Percentiles rank a stretch among this genome's conserved stretches.
phyloP scores from a whole-genome alignment of 2,113 vertebrate species.

The Probosciger aterrimus region DNA sequence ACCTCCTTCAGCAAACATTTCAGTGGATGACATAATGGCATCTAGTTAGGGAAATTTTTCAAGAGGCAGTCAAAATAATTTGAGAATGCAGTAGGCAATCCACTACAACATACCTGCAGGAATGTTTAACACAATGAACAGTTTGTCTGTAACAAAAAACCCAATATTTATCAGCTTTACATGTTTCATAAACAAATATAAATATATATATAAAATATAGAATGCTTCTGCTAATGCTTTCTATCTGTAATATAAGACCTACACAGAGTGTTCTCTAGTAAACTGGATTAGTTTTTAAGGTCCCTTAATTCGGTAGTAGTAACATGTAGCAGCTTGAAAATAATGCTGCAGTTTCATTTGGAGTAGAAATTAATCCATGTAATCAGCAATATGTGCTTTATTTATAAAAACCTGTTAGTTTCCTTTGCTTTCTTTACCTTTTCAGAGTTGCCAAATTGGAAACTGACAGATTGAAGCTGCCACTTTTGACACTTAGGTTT shows the following conservation, averaged over 20 bases:
- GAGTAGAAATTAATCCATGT: background rate
- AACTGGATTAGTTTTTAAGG: constrained; percentile 2
- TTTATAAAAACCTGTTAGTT: background rate
- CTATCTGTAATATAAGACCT: background rate
- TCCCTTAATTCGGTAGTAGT: background rate
- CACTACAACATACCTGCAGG: background rate
- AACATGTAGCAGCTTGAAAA: background rate
- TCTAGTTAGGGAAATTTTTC: background rate
- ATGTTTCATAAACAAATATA: background rate
- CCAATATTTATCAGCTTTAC: background rate
- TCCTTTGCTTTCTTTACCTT: background rate
- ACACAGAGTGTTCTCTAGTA: background rate
- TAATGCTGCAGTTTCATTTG: background rate
- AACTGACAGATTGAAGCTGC: background rate
- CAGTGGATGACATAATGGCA: background rate
- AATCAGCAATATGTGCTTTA: background rate
- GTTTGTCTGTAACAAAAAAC: constrained; percentile 4
- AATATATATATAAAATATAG: background rate
- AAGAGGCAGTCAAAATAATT: background rate
- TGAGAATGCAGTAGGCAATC: background rate
- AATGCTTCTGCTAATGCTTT: background rate
- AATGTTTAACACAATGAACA: background rate
- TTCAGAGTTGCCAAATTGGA: background rate
- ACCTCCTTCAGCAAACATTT: background rate
- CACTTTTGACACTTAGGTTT: background rate